Conservation (phyloP, 2,797 vertebrate genomes). For the Alosa sapidissima region DNA sequence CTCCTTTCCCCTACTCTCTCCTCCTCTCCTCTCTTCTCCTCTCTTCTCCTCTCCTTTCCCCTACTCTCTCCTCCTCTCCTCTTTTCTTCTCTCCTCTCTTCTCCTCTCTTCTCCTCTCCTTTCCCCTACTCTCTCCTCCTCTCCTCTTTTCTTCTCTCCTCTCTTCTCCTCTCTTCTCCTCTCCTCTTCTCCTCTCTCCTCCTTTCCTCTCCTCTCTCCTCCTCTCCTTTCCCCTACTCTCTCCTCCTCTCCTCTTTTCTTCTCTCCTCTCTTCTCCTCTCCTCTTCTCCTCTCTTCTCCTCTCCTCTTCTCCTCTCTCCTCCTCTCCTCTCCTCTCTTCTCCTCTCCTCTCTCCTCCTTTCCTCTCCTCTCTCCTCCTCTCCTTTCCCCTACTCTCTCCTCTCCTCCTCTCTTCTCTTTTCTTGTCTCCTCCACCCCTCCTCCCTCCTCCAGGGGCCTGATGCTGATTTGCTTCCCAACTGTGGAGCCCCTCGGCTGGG, state of each 20-base stretch:
- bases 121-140: background rate
- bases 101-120: background rate
- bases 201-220: too few relatives aligned
- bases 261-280: conserved; percentile 26
- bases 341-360: too few relatives aligned
- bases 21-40: background rate
- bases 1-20: too few relatives aligned
- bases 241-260: conserved; percentile 41
- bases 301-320: conserved; percentile 28
- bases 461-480: background rate
- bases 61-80: background rate
- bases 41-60: background rate
- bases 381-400: background rate
- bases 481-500: background rate
- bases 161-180: too few relatives aligned
- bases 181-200: too few relatives aligned
- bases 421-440: background rate
- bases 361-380: too few relatives aligned
- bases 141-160: background rate
- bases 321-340: too few relatives aligned
- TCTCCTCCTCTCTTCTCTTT: background rate
- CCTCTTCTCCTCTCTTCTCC: background rate
- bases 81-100: background rate
- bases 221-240: too few relatives aligned
- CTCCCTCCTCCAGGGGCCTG: background rate